Evolutionary conservation across 2,113 vertebrate genomes (phyloP), one percentile per base, ranked within the genome.

Genomic region (Rattus rattus): DNA sequence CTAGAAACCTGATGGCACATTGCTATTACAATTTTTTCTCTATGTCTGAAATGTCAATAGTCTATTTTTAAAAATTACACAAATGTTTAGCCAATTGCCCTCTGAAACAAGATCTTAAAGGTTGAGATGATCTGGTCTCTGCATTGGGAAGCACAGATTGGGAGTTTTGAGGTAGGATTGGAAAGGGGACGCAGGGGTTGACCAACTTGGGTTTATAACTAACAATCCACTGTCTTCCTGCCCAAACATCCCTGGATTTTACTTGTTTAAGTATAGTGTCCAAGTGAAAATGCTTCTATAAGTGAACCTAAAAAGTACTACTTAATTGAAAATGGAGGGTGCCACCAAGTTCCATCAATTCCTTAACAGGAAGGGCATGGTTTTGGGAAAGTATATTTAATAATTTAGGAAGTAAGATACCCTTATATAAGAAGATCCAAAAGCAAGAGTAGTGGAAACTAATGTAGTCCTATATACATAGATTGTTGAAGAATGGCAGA

Each of bases 281-380:
- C 75, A 39, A 67, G 14, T 73, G 69, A 96, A 73, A 91, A 86
- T 95, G 24, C 30, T 70, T 79, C 81, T 79, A 0, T 19, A 30
- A 70, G 72, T 65, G 14, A 72, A n/a, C 65, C 43, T 3, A 24
- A 72, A 77, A 61, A 49, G 10, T 59, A 43, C 92, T 85, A 87
- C 19, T 8, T 59, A 70, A 30, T 1, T 96, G 65, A 89, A 96
- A 96, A 95, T 69, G 52, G 73, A 95, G 43, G 92, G n/a, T 88
- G 49, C 19, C 56, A 90, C 88, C 88, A 85, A 56, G 76, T 26
- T 36, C 73, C 28, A 69, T 17, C 26, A 75, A 73, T 90, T 79
- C 28, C 76, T 59, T 81, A 81, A 81, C 36, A 59, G 52, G 14
- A 59, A 30, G 19, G 5, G 49, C 19, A 56, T n/a, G 52, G 5